These are phyloP conservation scores for Drosophila picticornis DNA, from an alignment of 2,888 invertebrate species.

Conservation along the genomic window DNA sequence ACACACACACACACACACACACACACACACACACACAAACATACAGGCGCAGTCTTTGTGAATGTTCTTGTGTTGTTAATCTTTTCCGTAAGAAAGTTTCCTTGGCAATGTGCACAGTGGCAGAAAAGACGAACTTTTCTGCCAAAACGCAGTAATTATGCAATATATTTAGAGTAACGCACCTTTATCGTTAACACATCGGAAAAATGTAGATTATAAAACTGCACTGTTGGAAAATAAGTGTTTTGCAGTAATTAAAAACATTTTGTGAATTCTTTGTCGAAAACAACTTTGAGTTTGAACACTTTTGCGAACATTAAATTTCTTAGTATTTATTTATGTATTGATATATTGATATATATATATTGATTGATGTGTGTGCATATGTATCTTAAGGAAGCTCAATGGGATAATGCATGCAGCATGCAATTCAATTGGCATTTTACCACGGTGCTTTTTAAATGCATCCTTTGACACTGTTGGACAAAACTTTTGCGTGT, in stretches of 20 bases:
- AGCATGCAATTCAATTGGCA: neutral
- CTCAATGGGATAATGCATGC: too few relatives aligned
- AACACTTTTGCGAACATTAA: neutral
- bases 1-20: neutral
- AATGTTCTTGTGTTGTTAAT: constrained; percentile 47
- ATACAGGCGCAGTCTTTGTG: constrained; percentile 5
- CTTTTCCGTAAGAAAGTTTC: constrained; percentile 56
- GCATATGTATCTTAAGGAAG: neutral
- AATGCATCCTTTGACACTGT: constrained; percentile 13
- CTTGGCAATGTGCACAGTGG: constrained; percentile 38
- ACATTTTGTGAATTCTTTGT: neutral
- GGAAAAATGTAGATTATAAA: neutral
- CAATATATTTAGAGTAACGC: neutral
- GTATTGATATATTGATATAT: too few relatives aligned
- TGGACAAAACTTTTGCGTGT: constrained; percentile 23
- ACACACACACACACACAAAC: neutral
- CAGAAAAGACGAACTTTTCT: neutral
- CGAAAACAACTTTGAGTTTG: neutral
- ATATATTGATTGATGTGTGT: neutral
- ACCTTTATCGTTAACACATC: neutral
- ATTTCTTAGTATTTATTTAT: neutral
- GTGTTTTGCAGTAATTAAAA: neutral
- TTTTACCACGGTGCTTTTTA: constrained; percentile 12
- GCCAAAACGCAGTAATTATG: neutral
- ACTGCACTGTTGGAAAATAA: neutral